Evolutionary conservation across 2,888 invertebrate species (phyloP).

Genomic region (Hydrotaea diabolus): DNA sequence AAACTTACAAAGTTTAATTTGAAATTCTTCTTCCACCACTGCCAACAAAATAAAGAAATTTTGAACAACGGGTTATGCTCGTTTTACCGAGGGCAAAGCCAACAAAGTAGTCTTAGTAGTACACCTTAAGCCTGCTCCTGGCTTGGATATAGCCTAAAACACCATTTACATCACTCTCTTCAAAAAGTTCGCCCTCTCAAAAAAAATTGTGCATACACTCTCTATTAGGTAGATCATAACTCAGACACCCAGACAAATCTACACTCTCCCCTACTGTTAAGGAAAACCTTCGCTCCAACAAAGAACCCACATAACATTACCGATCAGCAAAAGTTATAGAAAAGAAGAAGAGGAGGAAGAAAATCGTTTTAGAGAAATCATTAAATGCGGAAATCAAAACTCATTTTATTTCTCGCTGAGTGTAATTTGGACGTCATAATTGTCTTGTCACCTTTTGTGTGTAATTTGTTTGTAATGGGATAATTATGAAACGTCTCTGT

Average conservation of each 20-base stretch:
- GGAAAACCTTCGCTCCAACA: too few relatives aligned
- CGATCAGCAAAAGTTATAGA: background rate
- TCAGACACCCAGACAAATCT: background rate
- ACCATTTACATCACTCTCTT: too few relatives aligned
- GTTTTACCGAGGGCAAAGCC: constrained; percentile 62
- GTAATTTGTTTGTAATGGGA: constrained; percentile 49
- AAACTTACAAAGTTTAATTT: constrained; percentile 56
- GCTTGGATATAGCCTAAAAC: constrained; percentile 69
- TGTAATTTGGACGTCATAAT: constrained; percentile 40
- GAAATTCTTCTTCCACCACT: constrained; percentile 59
- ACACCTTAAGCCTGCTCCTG: constrained; percentile 78
- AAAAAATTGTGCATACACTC: too few relatives aligned
- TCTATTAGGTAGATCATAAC: background rate
- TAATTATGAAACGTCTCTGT: constrained; percentile 66
- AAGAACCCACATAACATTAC: too few relatives aligned
- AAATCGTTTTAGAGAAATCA: background rate
- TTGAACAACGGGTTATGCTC: constrained; percentile 66
- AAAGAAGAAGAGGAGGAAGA: background rate
- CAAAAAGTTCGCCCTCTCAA: background rate
- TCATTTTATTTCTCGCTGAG: constrained; percentile 38
- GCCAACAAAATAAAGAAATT: background rate
- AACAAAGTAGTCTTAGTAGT: constrained; percentile 49
- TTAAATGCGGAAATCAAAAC: background rate
- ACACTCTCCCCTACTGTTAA: background rate
- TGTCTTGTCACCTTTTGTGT: background rate